These are phyloP conservation scores for Poecilobothrus nobilitatus DNA, from an alignment of 2,888 invertebrate genomes.

Conservation along the genomic window DNA sequence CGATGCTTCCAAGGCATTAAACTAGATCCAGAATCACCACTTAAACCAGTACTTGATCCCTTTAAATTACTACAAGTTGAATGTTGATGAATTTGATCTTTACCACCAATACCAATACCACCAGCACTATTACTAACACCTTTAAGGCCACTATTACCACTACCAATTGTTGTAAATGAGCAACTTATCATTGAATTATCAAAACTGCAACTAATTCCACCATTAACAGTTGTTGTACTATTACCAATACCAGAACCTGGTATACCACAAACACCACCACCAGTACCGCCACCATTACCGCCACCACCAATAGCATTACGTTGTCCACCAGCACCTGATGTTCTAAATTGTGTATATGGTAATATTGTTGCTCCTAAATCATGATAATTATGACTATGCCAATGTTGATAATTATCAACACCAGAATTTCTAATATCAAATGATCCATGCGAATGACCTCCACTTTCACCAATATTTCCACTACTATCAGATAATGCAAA, in stretches of 20 bases:
- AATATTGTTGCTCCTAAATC: conserved; percentile 19
- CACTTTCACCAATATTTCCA: not conserved
- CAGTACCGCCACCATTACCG: conserved; percentile 26
- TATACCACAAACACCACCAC: conserved; percentile 23
- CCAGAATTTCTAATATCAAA: conserved; percentile 9
- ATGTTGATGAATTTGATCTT: conserved; percentile 19
- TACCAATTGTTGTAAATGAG: conserved; percentile 35
- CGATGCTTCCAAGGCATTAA: conserved; percentile 45
- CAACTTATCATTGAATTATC: conserved; percentile 27
- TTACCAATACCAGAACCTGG: conserved; percentile 23
- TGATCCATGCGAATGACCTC: conserved; percentile 6
- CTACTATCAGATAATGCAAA: conserved; percentile 30
- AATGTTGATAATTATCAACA: conserved; percentile 20
- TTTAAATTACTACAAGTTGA: conserved; percentile 16
- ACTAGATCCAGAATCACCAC: conserved; percentile 25
- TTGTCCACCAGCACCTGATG: conserved; percentile 17
- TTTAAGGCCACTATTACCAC: conserved; percentile 36
- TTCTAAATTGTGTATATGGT: conserved; percentile 38
- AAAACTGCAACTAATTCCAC: conserved; percentile 26
- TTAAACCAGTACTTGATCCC: conserved; percentile 16
- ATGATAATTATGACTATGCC: conserved; percentile 22
- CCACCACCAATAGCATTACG: conserved; percentile 23
- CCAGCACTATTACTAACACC: conserved; percentile 34
- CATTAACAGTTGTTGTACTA: conserved; percentile 16
- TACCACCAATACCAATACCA: conserved; percentile 34